Evolutionary conservation across 92 coral and sea anemone species (phyloP), one percentile per base, ranked within the genome.

Genomic region (Actinostola sp.): DNA sequence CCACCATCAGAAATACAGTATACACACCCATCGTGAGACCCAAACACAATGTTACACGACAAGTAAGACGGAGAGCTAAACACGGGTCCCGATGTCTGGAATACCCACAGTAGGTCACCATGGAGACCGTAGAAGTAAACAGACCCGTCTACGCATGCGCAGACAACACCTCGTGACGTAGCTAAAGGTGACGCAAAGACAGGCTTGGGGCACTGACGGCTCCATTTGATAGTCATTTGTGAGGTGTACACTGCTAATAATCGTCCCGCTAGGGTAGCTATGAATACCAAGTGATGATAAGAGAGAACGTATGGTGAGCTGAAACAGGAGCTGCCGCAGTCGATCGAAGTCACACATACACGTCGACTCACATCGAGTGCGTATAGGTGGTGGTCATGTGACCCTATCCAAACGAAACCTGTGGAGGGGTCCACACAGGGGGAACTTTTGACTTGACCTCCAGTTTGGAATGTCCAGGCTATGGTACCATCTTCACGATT

Each of bases 401-500:
- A 94, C 61, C 98, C 98, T 21, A 88, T 79, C 98, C 98, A 94
- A 55, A 82, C 90, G 26, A 86, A 63, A 53, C 98, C 97, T 36
- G 98, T 85, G 42, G 79, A 77, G 35, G 87, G 51, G 77, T 94
- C 98, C 59, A 88, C 68, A 72, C 83, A 80, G 13, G 98, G 97
- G 19, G 97, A 94, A 42, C 97, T 85, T 77, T 94, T 94, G 42
- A 94, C 90, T 1, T 83, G 88, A 32, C 89, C 95, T 1, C 82
- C 81, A 15, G 98, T 94, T 63, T 88, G 83, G 63, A 79, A 86
- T 30, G 90, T 77, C 97, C 98, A 94, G 15, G 34, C 39, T 21
- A 71, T 80, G 57, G 56, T 68, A 0, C 98, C 98, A 11, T 59
- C 71, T 51, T 35, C 44, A 59, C 92, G 91, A 48, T 81, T 63